Percentiles rank a stretch among this genome's conserved stretches.
Conservation (phyloP, 2,113 vertebrate genomes). For the Harpagus bidentatus region DNA sequence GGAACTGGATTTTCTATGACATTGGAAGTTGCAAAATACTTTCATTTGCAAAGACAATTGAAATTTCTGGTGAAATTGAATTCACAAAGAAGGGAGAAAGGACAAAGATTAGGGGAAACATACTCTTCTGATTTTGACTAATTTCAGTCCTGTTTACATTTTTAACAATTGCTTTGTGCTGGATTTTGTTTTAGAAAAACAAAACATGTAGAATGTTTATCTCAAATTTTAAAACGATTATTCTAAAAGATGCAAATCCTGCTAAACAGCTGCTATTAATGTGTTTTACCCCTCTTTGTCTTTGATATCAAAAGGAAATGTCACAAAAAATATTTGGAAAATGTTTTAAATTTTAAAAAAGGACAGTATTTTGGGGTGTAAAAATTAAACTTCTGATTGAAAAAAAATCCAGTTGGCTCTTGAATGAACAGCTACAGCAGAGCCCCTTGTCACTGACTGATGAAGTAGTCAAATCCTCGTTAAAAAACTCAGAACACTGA, state of each 20-base stretch:
- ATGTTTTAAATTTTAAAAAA: neutral
- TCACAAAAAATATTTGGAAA: neutral
- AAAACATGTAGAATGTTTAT: fast-evolving
- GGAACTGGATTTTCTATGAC: neutral
- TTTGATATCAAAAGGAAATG: neutral
- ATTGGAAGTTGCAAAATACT: neutral
- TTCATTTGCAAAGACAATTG: neutral
- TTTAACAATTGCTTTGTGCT: neutral
- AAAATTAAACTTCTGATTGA: neutral
- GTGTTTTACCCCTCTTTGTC: neutral
- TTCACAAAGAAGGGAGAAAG: neutral
- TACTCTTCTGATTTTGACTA: no score
- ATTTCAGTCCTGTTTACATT: neutral
- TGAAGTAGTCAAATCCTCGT: neutral
- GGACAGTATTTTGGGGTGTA: neutral
- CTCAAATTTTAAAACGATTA: neutral
- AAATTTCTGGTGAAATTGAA: neutral
- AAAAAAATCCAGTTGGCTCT: neutral
- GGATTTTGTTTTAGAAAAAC: neutral
- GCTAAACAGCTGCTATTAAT: neutral
- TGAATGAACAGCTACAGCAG: neutral
- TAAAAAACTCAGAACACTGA: neutral
- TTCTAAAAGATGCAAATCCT: neutral
- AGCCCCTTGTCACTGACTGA: neutral
- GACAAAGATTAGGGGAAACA: neutral